Conservation (phyloP, 2,113 vertebrate genomes). For the Trematocara variabile region DNA sequence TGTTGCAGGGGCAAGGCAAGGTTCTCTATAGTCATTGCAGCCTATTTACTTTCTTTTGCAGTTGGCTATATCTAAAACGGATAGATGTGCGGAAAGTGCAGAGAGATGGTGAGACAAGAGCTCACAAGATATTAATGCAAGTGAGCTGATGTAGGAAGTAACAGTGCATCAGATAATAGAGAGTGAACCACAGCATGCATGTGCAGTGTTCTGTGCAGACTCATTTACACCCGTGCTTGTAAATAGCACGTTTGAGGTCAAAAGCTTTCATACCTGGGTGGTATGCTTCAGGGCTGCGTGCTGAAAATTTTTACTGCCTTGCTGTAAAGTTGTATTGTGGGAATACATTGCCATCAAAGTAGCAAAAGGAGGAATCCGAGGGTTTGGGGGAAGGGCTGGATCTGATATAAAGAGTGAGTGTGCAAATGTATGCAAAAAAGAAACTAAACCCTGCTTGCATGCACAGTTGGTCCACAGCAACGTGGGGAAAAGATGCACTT, state of each 20-base stretch:
- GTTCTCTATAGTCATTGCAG: not conserved
- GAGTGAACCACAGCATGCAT: not conserved
- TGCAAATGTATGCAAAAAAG: not conserved
- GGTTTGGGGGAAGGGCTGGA: not conserved
- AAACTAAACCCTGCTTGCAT: not conserved
- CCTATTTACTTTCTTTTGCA: not conserved
- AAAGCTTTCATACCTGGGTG: not conserved
- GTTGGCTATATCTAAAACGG: not conserved
- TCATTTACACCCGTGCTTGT: not conserved
- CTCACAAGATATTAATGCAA: not conserved
- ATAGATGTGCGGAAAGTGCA: not conserved
- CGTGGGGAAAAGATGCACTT: fast-evolving
- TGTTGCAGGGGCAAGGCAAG: not conserved
- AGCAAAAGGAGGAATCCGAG: not conserved
- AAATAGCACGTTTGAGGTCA: not conserved
- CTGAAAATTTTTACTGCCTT: not conserved
- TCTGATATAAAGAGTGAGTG: not conserved
- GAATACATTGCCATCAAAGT: not conserved
- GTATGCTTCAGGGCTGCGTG: not conserved
- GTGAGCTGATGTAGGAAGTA: not conserved
- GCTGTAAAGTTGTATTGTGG: not conserved
- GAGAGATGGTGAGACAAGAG: not conserved
- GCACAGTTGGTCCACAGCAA: not conserved
- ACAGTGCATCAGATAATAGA: not conserved
- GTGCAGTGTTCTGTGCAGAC: not conserved